Percentiles rank a stretch among this genome's conserved stretches.
Conservation (phyloP, 2,888 invertebrate species). For the Synergus umbraculus region DNA sequence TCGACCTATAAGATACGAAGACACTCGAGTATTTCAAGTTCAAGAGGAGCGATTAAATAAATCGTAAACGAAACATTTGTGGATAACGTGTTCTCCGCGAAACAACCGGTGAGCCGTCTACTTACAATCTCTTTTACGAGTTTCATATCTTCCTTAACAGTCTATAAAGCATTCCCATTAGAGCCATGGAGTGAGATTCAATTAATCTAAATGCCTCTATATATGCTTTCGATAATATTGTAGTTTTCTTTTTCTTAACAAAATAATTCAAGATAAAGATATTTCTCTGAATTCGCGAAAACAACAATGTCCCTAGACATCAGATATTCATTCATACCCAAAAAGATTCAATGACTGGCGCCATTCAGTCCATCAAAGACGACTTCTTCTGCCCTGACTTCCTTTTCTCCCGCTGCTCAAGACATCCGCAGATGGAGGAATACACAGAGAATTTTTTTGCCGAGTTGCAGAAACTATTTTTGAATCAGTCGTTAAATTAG, state of each 20-base stretch:
- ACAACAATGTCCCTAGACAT: not conserved
- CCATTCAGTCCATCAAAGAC: slow-evolving; percentile 45
- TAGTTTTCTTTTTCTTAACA: not conserved
- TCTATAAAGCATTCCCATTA: slow-evolving; percentile 6
- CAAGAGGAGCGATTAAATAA: slow-evolving; percentile 36
- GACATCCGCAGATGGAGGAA: slow-evolving; percentile 63
- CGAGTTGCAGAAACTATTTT: slow-evolving; percentile 54
- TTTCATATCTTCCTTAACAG: slow-evolving; percentile 35
- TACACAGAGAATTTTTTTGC: slow-evolving; percentile 60
- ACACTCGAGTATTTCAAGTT: slow-evolving; percentile 35
- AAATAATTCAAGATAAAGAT: not conserved
- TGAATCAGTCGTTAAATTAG: slow-evolving; percentile 42
- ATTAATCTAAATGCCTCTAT: not conserved
- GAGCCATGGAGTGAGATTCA: slow-evolving; percentile 11
- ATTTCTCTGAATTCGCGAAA: not conserved
- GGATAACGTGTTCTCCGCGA: slow-evolving; percentile 15
- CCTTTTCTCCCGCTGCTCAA: slow-evolving; percentile 49
- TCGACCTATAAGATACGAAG: slow-evolving; percentile 30
- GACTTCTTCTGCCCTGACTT: slow-evolving; percentile 35
- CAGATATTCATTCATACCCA: not conserved
- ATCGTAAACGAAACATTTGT: slow-evolving; percentile 35
- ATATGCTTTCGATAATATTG: not conserved
- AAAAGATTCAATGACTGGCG: slow-evolving; percentile 40
- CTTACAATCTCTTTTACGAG: slow-evolving; percentile 25
- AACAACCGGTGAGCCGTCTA: not conserved